Conservation (phyloP, 1,140 invertebrate genomes). For the Gonioctena quinquepunctata region DNA sequence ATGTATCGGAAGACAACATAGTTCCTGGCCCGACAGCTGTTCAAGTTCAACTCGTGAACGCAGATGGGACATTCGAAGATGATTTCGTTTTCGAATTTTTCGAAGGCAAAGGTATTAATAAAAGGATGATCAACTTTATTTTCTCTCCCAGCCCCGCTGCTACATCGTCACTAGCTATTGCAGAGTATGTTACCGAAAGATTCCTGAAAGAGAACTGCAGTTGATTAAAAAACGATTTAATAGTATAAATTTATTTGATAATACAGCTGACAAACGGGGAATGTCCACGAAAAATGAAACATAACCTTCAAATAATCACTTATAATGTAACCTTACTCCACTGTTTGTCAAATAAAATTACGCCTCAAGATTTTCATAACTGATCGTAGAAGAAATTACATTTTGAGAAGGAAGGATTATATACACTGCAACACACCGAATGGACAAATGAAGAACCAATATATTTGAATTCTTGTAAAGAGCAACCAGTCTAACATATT, state of each 20-base stretch:
- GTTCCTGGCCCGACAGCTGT: conserved; percentile 23
- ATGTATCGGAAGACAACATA: conserved; percentile 23
- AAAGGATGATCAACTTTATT: conserved; percentile 28
- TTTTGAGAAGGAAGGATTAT: conserved; percentile 22
- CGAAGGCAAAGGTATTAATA: conserved; percentile 10
- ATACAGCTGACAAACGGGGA: conserved; percentile 54
- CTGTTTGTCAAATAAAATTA: conserved; percentile 41
- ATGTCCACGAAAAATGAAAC: conserved; percentile 45
- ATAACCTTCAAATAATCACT: conserved; percentile 24
- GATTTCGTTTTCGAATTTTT: conserved; percentile 35
- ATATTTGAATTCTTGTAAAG: too few relatives aligned
- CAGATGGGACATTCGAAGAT: conserved; percentile 30
- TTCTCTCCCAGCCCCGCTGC: conserved; percentile 34
- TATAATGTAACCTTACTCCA: conserved; percentile 29
- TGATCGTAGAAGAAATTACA: conserved; percentile 20
- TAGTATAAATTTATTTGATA: conserved; percentile 54
- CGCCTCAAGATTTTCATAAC: conserved; percentile 14
- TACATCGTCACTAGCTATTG: conserved; percentile 33
- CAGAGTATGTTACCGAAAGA: conserved; percentile 21
- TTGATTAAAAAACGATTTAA: conserved; percentile 35
- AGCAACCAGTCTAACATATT: too few relatives aligned
- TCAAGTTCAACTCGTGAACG: conserved; percentile 27
- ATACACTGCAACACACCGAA: conserved; percentile 6
- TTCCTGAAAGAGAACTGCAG: neutral
- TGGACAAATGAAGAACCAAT: neutral